A percentile compares a stretch with the other conserved stretches of the same genome.
phyloP scores from a whole-genome alignment of 2,888 invertebrate genomes.

The Ophion ellenae region DNA sequence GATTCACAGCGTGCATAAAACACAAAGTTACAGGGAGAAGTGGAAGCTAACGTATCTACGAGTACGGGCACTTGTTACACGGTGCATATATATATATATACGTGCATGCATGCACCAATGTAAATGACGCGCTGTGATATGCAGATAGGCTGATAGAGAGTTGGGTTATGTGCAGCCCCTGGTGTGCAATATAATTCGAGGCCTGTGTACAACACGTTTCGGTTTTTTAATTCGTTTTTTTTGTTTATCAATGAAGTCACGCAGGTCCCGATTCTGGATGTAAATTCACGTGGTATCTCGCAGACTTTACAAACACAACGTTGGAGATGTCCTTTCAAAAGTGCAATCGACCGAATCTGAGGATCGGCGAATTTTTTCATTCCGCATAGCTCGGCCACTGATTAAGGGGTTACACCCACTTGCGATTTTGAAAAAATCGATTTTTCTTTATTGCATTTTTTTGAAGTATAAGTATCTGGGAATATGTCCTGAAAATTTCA shows the following conservation, averaged over 20 bases:
- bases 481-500: no score
- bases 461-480: no score
- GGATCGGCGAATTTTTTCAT: no score
- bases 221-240: not conserved
- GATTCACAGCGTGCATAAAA: conserved; percentile 43
- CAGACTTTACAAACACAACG: not conserved
- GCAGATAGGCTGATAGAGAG: conserved; percentile 31
- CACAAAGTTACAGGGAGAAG: conserved; percentile 32
- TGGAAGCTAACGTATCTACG: conserved; percentile 28
- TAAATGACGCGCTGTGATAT: conserved; percentile 49
- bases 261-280: conserved; percentile 25
- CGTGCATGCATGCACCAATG: conserved; percentile 44
- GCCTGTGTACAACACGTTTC: not conserved
- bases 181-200: conserved; percentile 37
- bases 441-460: no score
- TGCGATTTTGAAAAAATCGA: no score
- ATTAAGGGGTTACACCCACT: no score
- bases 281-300: conserved; percentile 27
- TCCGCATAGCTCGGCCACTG: no score
- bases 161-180: not conserved
- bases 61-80: conserved; percentile 27
- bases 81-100: conserved; percentile 4
- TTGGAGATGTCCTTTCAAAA: not conserved
- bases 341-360: not conserved
- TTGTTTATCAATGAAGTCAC: conserved; percentile 46